Evolutionary conservation across 2,797 vertebrate genomes (phyloP), one percentile per base, ranked within the genome.

Genomic region (Dromococcyx pavoninus): DNA sequence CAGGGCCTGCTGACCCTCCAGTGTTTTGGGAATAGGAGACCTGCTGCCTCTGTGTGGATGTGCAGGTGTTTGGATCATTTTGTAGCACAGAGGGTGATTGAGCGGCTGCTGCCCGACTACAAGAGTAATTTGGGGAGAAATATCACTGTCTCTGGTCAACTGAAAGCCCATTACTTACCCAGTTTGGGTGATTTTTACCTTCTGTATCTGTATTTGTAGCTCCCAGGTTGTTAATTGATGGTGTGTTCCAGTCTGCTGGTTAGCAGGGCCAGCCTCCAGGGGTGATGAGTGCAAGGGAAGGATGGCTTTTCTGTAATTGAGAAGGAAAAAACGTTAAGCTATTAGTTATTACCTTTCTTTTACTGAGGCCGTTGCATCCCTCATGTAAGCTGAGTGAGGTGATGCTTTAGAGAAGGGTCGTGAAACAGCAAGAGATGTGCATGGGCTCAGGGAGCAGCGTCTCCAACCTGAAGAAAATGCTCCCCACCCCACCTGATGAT

Each of bases 21-120:
- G 57, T 8, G 0, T 44, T 54, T n/a, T 17, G 44, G 30, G 43
- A 23, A 4, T 23, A 9, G 75, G 72, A 61, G 33, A 43, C 32
- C 67, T 33, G 37, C 77, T 70, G 79, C 46, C 46, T 75, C 25
- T 1, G 0, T 11, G 64, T 30, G 56, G 17, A 13, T 0, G 3
- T 48, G 65, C 33, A 43, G 81, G 9, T 66, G 35, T 74, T 53
- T 28, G 65, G 56, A 17, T 33, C 1, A 0, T 37, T 30, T 28
- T 15, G 28, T 65, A 74, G 89, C 61, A 27, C 61, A 35, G 70
- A 44, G 46, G 16, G 70, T 58, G 73, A 35, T 71, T 54, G 11
- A 70, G 48, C 48, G 74, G 56, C 85, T 67, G 37, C 73, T 92
- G 70, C 57, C 69, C 66, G 35, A 10, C 5, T 4, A 10, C 1